A percentile compares a stretch with the other conserved stretches of the same genome.
Evolutionary conservation across 2,888 invertebrate genomes (phyloP).

Genomic region (Epinotia bilunana): DNA sequence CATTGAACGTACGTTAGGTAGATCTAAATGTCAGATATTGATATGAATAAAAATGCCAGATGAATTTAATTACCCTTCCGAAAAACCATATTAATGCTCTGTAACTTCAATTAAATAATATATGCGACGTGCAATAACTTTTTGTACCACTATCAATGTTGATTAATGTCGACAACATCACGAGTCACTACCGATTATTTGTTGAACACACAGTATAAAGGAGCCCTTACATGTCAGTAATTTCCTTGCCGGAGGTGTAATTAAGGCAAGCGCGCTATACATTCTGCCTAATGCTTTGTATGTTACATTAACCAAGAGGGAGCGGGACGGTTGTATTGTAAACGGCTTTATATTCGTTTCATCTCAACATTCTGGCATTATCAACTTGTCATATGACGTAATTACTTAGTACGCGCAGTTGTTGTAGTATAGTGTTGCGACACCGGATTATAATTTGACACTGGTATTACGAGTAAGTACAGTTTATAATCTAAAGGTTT

Average conservation of each 20-base stretch:
- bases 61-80: too few relatives aligned
- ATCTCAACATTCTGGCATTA: constrained; percentile 55
- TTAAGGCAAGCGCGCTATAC: constrained; percentile 71
- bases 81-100: neutral
- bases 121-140: neutral
- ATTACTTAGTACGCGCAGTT: neutral
- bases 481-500: constrained; percentile 16
- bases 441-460: constrained; percentile 17
- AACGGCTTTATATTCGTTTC: constrained; percentile 70
- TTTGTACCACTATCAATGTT: constrained; percentile 13
- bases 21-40: too few relatives aligned
- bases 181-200: constrained; percentile 37
- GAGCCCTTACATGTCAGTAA: constrained; percentile 56
- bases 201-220: constrained; percentile 48
- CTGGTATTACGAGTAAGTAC: constrained; percentile 6
- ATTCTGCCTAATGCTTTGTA: constrained; percentile 57
- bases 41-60: too few relatives aligned
- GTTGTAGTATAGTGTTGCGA: constrained; percentile 20
- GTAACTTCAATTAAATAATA: neutral
- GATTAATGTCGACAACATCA: constrained; percentile 11
- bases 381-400: constrained; percentile 36
- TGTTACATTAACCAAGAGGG: constrained; percentile 49
- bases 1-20: too few relatives aligned
- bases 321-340: constrained; percentile 54
- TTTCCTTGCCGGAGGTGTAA: constrained; percentile 67